Percentiles rank a stretch among this genome's conserved stretches.
Conservation (phyloP, 2,113 vertebrate species). For the Laticauda laticaudata region DNA sequence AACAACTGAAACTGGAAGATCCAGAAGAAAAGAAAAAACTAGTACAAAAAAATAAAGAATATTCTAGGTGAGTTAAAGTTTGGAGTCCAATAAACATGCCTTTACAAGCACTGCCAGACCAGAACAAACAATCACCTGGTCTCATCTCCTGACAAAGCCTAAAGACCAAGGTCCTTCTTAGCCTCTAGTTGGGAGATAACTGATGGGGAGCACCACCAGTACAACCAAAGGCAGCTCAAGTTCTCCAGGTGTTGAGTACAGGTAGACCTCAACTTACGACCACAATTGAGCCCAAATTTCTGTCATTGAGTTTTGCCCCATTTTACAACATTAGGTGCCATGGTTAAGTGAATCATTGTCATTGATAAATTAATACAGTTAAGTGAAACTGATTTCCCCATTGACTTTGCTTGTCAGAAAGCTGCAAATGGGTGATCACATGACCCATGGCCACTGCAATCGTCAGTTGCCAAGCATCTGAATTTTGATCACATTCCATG, state of each 20-base stretch:
- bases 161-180: background rate
- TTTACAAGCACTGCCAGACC: background rate
- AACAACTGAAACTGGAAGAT: constrained; percentile 75
- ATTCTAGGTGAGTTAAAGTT: constrained; percentile 63
- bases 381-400: too few relatives aligned
- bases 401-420: too few relatives aligned
- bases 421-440: too few relatives aligned
- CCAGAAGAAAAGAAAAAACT: constrained; percentile 46
- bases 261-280: too few relatives aligned
- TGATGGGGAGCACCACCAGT: background rate
- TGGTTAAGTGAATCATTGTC: too few relatives aligned
- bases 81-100: background rate
- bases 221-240: background rate
- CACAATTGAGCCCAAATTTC: too few relatives aligned
- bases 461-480: too few relatives aligned
- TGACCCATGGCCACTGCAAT: too few relatives aligned
- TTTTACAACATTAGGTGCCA: too few relatives aligned
- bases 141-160: background rate
- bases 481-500: too few relatives aligned
- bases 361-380: too few relatives aligned
- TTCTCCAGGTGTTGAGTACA: background rate
- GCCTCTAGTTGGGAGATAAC: background rate
- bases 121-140: background rate
- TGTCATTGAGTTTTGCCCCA: too few relatives aligned
- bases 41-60: constrained; percentile 69